Conservation (phyloP, 2,888 invertebrate species). For the Catonia carolina region DNA sequence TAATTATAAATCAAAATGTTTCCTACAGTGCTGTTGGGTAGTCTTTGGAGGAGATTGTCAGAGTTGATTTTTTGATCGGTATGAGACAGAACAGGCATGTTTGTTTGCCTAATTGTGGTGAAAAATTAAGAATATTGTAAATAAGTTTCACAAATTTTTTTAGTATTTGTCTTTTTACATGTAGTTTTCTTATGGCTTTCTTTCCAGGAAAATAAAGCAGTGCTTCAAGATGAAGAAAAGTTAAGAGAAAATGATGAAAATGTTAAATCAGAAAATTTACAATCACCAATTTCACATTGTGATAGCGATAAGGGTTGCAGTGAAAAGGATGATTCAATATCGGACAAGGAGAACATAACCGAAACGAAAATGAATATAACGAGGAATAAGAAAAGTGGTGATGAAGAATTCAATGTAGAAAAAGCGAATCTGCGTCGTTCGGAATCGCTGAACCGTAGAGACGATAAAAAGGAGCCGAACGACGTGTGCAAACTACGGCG, state of each 20-base stretch:
- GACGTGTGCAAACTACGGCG: slow-evolving; percentile 46
- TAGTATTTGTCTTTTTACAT: too few species aligned
- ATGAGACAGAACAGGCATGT: too few species aligned
- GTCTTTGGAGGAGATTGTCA: too few species aligned
- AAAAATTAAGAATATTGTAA: too few species aligned
- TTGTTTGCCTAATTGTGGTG: too few species aligned
- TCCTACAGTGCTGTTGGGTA: too few species aligned
- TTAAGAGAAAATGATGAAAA: slow-evolving; percentile 30
- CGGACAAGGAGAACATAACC: background rate
- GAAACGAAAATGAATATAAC: slow-evolving; percentile 2
- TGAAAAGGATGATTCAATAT: slow-evolving; percentile 15
- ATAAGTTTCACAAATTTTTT: too few species aligned
- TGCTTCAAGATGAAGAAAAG: slow-evolving; percentile 18
- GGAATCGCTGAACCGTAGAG: slow-evolving; percentile 32
- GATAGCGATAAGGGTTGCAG: slow-evolving; percentile 25
- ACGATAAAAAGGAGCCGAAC: slow-evolving; percentile 43
- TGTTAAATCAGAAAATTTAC: slow-evolving; percentile 9
- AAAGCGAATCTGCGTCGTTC: slow-evolving; percentile 26
- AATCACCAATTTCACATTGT: background rate
- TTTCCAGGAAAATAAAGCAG: too few species aligned
- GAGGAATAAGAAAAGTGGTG: background rate
- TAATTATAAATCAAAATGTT: too few species aligned
- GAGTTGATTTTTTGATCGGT: too few species aligned
- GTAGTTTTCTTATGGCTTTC: too few species aligned
- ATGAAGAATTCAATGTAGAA: slow-evolving; percentile 14